phyloP scores from a whole-genome alignment of 2,113 vertebrate genomes.

The Bujurquina vittata region DNA sequence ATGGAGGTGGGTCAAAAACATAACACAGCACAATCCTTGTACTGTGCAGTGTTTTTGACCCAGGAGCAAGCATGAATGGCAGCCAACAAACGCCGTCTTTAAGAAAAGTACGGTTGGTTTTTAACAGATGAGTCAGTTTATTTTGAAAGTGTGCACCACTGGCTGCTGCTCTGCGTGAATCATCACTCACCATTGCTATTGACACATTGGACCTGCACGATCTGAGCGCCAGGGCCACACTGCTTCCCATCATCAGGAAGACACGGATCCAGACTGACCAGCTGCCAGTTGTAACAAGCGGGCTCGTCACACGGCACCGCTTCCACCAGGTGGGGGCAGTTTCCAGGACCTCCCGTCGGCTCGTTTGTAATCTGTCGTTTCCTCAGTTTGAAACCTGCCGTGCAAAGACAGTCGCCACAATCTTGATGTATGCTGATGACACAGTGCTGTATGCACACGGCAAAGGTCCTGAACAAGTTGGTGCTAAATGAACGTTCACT shows the following conservation, averaged over 20 bases:
- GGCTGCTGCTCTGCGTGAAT: background rate
- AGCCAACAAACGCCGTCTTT: background rate
- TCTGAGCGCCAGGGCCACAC: slow-evolving; percentile 88
- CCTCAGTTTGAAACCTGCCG: slow-evolving; percentile 92
- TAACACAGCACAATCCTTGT: background rate
- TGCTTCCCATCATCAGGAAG: slow-evolving; percentile 83
- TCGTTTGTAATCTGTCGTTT: slow-evolving; percentile 87
- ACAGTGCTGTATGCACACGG: too few species aligned
- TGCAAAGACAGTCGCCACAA: background rate
- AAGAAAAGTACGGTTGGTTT: background rate
- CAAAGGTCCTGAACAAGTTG: too few species aligned
- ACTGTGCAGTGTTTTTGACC: too few species aligned
- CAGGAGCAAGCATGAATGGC: background rate
- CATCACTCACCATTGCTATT: slow-evolving; percentile 87
- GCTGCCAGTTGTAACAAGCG: slow-evolving; percentile 88
- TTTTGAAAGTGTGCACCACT: background rate
- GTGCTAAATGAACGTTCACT: too few species aligned
- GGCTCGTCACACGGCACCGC: slow-evolving; percentile 95
- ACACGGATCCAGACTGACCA: slow-evolving; percentile 85
- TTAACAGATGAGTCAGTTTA: background rate
- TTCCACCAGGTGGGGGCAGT: slow-evolving; percentile 94
- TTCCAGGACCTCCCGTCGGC: slow-evolving; percentile 86
- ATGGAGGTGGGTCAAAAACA: background rate
- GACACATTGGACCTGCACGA: slow-evolving; percentile 84
- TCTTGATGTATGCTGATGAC: too few species aligned